Percentiles rank a stretch among this genome's conserved stretches.
These are phyloP conservation scores for western clawed frog (Xenopus tropicalis) DNA, from an alignment of 2,113 vertebrate genomes.

Conservation along the genomic window DNA sequence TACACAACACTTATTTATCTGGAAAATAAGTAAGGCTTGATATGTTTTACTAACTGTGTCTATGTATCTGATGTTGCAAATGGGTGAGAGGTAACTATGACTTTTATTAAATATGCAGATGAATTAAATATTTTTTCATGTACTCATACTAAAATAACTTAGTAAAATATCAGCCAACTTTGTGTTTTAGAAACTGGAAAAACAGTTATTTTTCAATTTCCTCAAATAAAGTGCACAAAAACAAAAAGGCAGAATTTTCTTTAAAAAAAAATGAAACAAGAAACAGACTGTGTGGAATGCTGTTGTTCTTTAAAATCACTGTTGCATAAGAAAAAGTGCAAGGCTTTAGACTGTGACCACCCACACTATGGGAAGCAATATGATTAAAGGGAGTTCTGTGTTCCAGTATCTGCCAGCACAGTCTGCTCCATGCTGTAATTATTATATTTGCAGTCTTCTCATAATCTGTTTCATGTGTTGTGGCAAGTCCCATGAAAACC, in stretches of 20 bases:
- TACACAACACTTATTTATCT: too few species aligned
- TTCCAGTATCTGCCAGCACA: conserved; percentile 56
- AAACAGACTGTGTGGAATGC: conserved; percentile 50
- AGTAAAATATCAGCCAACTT: too few species aligned
- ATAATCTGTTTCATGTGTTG: conserved; percentile 71
- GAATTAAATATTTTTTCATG: too few species aligned
- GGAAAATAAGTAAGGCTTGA: too few species aligned
- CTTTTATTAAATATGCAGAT: too few species aligned
- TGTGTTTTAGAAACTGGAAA: too few species aligned
- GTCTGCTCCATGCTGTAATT: conserved; percentile 64
- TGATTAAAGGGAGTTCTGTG: conserved; percentile 64
- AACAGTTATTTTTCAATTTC: too few species aligned
- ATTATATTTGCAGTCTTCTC: conserved; percentile 62
- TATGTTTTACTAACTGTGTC: too few species aligned
- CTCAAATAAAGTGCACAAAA: not conserved
- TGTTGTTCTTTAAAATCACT: conserved; percentile 53
- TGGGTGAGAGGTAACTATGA: too few species aligned
- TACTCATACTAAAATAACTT: too few species aligned
- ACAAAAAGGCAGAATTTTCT: conserved; percentile 21
- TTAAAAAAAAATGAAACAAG: conserved; percentile 44
- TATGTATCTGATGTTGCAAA: too few species aligned
- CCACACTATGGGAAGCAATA: conserved; percentile 60
- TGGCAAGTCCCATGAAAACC: conserved; percentile 56
- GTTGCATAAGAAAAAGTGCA: conserved; percentile 32
- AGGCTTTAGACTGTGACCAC: conserved; percentile 58